Percentiles rank a stretch among this genome's conserved stretches.
These are phyloP conservation scores for Anolis apletophallus DNA, from an alignment of 2,797 vertebrate genomes.

Conservation along the genomic window DNA sequence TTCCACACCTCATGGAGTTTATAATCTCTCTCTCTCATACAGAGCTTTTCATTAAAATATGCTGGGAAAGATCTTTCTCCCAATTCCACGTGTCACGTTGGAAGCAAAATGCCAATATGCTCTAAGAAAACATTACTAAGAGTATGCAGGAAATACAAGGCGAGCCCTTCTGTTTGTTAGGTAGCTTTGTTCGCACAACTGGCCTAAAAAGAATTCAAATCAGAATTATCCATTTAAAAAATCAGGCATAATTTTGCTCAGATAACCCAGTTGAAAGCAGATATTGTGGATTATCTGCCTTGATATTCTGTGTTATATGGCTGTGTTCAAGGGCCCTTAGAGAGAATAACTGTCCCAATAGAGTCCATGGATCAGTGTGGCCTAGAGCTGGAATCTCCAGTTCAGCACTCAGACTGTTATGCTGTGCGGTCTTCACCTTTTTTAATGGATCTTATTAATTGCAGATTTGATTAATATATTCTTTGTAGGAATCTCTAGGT, in stretches of 20 bases:
- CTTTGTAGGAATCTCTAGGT: too few relatives aligned
- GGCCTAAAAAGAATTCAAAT: conserved; percentile 24
- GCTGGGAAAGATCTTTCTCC: conserved; percentile 32
- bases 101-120: conserved; percentile 36
- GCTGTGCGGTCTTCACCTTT: too few relatives aligned
- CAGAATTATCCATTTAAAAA: background rate
- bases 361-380: too few relatives aligned
- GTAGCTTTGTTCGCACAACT: background rate
- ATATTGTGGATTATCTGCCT: too few relatives aligned
- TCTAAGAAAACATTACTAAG: conserved; percentile 35
- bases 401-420: too few relatives aligned
- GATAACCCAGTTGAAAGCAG: background rate
- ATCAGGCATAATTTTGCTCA: background rate
- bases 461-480: too few relatives aligned
- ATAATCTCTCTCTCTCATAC: conserved; percentile 49
- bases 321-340: too few relatives aligned
- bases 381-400: too few relatives aligned
- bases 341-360: too few relatives aligned
- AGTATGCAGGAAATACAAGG: conserved; percentile 14
- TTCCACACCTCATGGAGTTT: conserved; percentile 27
- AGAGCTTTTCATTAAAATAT: conserved; percentile 48
- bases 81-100: conserved; percentile 5
- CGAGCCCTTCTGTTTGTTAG: conserved; percentile 26
- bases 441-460: too few relatives aligned
- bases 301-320: too few relatives aligned